phyloP scores from a whole-genome alignment of 64 coral and sea anemone species.

The Anthopleura sola region DNA sequence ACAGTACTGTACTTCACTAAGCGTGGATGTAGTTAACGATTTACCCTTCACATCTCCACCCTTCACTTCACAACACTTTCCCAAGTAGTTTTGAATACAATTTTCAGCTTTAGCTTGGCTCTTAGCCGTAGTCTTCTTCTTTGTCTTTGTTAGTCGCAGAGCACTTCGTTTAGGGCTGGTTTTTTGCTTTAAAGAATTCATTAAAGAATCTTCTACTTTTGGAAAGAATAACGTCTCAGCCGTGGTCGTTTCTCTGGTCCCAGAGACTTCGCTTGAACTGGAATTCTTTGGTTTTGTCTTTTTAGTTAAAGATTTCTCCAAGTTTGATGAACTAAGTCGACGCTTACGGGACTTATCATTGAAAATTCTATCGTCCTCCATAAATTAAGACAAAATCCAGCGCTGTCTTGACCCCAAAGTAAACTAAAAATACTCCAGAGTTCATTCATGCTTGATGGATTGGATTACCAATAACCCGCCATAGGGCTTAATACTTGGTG shows the following conservation, averaged over 20 bases:
- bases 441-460: not conserved
- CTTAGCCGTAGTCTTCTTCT: not conserved
- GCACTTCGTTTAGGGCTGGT: not conserved
- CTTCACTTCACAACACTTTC: not conserved
- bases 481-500: not conserved
- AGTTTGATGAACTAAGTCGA: slow-evolving; percentile 6
- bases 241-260: not conserved
- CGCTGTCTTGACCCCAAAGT: not conserved
- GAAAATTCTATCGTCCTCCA: not conserved
- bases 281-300: not conserved
- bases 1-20: not conserved
- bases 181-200: not conserved
- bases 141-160: not conserved
- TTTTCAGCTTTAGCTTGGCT: not conserved
- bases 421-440: not conserved
- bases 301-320: not conserved
- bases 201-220: not conserved
- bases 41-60: not conserved
- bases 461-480: not conserved
- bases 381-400: not conserved
- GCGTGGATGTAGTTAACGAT: not conserved
- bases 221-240: not conserved
- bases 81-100: not conserved
- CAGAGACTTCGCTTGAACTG: not conserved
- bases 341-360: not conserved